Percentiles rank a stretch among this genome's conserved stretches.
These are phyloP conservation scores for Manis pentadactyla DNA, from an alignment of 2,797 vertebrate species.

Conservation along the genomic window DNA sequence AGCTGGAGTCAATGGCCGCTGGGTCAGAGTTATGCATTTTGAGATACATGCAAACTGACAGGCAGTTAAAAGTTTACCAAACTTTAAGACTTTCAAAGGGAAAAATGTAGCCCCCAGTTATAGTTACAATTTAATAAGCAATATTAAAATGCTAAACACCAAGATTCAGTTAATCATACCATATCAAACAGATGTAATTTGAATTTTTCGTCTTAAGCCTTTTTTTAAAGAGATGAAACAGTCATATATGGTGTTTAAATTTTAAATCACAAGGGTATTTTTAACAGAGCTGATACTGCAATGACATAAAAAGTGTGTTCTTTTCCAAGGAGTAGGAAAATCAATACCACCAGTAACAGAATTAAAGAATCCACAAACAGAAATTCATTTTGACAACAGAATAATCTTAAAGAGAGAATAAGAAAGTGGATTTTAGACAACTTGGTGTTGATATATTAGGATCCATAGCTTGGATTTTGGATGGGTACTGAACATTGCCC, in stretches of 20 bases:
- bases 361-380: neutral
- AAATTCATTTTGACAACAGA: slow-evolving; percentile 21
- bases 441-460: neutral
- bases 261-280: neutral
- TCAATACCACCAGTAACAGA: neutral
- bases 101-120: neutral
- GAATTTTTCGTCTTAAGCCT: neutral
- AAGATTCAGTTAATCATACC: neutral
- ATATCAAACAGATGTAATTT: neutral
- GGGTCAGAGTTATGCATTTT: neutral
- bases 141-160: neutral
- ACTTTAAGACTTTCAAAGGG: neutral
- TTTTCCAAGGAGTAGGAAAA: neutral
- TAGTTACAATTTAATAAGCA: neutral
- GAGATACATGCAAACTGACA: neutral
- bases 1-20: neutral
- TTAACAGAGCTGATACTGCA: neutral
- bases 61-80: slow-evolving; percentile 2
- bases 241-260: neutral
- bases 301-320: neutral
- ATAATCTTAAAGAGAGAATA: neutral
- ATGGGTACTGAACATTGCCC: slow-evolving; percentile 6
- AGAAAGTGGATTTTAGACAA: neutral
- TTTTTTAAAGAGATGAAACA: neutral
- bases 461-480: neutral